A percentile compares a stretch with the other conserved stretches of the same genome.
Evolutionary conservation across 2,797 vertebrate genomes (phyloP).

Genomic region (Pseudochirops cupreus): DNA sequence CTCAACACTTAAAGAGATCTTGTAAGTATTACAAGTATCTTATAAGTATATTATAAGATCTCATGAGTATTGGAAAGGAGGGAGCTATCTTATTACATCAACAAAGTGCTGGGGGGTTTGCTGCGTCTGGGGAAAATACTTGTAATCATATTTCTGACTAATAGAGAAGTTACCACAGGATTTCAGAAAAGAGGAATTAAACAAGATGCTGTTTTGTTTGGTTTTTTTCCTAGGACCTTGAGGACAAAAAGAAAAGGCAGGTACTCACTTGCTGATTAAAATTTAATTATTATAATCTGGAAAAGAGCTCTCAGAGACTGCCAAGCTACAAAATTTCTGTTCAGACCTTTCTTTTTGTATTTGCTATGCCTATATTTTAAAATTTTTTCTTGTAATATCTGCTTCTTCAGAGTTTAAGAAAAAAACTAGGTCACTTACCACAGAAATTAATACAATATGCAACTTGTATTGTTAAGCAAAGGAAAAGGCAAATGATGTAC

Average conservation of each 20-base stretch:
- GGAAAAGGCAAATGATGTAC: background rate
- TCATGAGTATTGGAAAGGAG: conserved; percentile 68
- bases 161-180: conserved; percentile 6
- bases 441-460: background rate
- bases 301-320: background rate
- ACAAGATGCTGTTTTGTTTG: background rate
- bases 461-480: background rate
- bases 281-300: background rate
- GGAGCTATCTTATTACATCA: conserved; percentile 65
- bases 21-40: conserved; percentile 58
- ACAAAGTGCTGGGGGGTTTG: conserved; percentile 56
- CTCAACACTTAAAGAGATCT: conserved; percentile 66
- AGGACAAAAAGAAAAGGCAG: conserved; percentile 1
- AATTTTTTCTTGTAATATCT: background rate
- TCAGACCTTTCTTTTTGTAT: background rate
- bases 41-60: conserved; percentile 18
- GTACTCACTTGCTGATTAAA: background rate
- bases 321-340: background rate
- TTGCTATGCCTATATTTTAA: background rate
- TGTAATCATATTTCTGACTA: conserved; percentile 40
- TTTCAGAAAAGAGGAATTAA: conserved; percentile 16
- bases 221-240: background rate
- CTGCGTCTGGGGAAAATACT: conserved; percentile 59
- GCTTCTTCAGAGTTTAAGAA: background rate
- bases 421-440: background rate